Evolutionary conservation across 2,797 vertebrate genomes (phyloP).

Genomic region (Acestrorhynchus altus): DNA sequence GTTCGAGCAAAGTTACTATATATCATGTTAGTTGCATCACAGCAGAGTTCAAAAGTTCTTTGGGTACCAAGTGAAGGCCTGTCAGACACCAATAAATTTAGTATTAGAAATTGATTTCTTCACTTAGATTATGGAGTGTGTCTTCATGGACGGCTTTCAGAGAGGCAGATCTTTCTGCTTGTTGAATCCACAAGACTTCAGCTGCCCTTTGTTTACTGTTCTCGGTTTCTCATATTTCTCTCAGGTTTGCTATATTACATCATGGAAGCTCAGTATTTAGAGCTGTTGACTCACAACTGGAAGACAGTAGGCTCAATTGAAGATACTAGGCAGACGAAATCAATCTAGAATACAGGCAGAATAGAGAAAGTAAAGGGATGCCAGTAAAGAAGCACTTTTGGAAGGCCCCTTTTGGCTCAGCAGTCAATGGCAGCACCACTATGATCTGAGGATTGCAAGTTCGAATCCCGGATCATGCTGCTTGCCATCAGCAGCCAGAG

Average conservation of each 20-base stretch:
- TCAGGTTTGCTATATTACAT: neutral
- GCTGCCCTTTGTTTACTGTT: neutral
- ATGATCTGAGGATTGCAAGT: too few relatives aligned
- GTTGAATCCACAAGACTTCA: neutral
- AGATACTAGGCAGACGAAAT: too few relatives aligned
- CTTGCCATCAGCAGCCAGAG: too few relatives aligned
- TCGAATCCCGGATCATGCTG: too few relatives aligned
- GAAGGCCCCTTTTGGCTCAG: too few relatives aligned
- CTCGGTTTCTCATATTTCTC: neutral
- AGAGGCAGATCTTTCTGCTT: neutral
- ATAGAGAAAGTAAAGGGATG: neutral
- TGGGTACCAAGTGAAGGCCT: neutral
- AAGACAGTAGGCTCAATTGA: neutral
- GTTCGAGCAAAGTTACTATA: slow-evolving; percentile 21
- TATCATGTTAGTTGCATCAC: neutral
- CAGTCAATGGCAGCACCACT: too few relatives aligned
- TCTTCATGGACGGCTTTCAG: neutral
- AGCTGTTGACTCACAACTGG: neutral
- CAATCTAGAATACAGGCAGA: neutral
- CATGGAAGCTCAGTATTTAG: neutral
- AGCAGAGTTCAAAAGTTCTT: neutral
- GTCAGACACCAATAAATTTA: slow-evolving; percentile 1
- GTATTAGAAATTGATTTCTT: neutral
- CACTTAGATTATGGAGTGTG: neutral
- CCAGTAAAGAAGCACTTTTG: too few relatives aligned